Conservation (phyloP, 2,888 invertebrate species). For the Standfussiana lucernea region DNA sequence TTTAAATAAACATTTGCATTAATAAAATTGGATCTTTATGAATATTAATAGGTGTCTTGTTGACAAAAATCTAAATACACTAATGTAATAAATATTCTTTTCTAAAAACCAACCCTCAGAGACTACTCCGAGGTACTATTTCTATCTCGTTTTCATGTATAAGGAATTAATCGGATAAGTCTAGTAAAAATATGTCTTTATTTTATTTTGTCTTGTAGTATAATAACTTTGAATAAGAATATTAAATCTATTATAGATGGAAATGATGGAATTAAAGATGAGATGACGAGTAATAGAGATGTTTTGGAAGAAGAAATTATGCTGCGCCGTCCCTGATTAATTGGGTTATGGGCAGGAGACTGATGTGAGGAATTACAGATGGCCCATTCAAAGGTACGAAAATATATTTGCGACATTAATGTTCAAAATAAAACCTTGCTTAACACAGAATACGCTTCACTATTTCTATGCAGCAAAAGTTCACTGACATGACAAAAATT, state of each 20-base stretch:
- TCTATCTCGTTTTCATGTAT: not conserved
- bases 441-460: not conserved
- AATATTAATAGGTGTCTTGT: not conserved
- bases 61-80: not conserved
- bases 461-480: not conserved
- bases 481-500: constrained; percentile 12
- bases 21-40: not conserved
- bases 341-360: not conserved
- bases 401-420: not conserved
- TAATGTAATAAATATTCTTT: not conserved
- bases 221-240: not conserved
- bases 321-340: not conserved
- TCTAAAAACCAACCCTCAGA: not conserved
- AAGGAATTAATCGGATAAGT: not conserved
- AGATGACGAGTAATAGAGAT: not conserved
- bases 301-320: not conserved
- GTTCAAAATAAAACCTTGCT: not conserved
- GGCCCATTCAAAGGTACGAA: not conserved
- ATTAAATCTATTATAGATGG: not conserved
- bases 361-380: not conserved
- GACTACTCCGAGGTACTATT: not conserved
- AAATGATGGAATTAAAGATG: not conserved
- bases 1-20: not conserved
- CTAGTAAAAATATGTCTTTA: not conserved
- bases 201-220: not conserved